Evolutionary conservation across 2,113 vertebrate species (phyloP).

Genomic region (Marmota monax): DNA sequence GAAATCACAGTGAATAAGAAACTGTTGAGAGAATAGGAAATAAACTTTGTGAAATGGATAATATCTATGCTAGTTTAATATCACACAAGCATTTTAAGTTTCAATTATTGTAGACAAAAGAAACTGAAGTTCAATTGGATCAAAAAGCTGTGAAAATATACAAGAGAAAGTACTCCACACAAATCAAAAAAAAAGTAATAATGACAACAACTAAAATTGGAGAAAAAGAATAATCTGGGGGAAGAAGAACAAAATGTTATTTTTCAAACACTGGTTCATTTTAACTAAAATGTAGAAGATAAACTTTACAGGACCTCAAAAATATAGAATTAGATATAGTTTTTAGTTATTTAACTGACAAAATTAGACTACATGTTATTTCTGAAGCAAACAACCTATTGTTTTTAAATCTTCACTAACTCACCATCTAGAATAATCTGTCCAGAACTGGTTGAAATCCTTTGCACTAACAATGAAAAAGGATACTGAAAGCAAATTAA

Average conservation of each 20-base stretch:
- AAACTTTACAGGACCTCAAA: background rate
- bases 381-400: background rate
- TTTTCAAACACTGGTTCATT: conserved; percentile 56
- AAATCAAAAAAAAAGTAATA: background rate
- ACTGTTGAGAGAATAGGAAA: background rate
- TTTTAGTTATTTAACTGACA: conserved; percentile 28
- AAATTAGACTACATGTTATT: background rate
- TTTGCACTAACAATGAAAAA: background rate
- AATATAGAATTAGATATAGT: background rate
- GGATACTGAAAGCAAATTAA: conserved; percentile 17
- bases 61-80: background rate
- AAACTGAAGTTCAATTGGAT: background rate
- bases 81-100: conserved; percentile 31
- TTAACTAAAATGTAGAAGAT: conserved; percentile 14
- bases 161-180: background rate
- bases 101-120: conserved; percentile 25
- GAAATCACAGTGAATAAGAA: conserved; percentile 11
- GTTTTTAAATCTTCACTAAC: conserved; percentile 18
- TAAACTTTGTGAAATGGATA: background rate
- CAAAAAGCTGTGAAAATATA: conserved; percentile 43
- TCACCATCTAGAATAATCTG: conserved; percentile 24
- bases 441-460: background rate
- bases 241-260: background rate
- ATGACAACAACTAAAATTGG: conserved; percentile 47
- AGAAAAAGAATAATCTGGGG: background rate